Evolutionary conservation across 2,888 invertebrate species (phyloP), one percentile per base, ranked within the genome.

Genomic region (Nomada flava): DNA sequence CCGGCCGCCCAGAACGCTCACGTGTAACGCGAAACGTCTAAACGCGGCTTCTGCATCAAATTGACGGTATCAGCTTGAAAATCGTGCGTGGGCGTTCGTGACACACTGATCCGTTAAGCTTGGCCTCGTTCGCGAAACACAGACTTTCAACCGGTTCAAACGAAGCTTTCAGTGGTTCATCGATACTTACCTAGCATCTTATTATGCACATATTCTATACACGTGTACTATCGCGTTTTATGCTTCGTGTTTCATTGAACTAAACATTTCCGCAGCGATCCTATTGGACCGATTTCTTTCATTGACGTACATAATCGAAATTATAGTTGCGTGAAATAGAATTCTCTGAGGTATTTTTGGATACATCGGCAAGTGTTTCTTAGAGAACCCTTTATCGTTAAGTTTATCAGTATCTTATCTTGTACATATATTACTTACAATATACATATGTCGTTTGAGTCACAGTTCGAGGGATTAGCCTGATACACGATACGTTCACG

Each of bases 51-150:
- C 53, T 47, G 57, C 29, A 42, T 36, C 47, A 60, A 47, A 78
- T 72, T 63, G 44, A 36, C 36, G 59, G 44, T 77, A 81, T 78
- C 77, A 59, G 63, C 44, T 74, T 64, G 73, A 82, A 79, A 76
- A 76, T 76, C 67, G 59, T 71, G 70, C 79, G 82, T 76, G 67
- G 65, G 85, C 62, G 75, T 52, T 59, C 77, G 76, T 73, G 81
- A 72, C 81, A 81, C 80, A 82, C 82, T 80, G 80, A 83, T 82
- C 80, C 76, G 76, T 36, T 64, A 63, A 60, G 80, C 71, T 67
- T 80, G 80, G 68, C 82, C 82, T 80, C 76, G 80, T 82, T 82
- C 64, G 47, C 53, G 42, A 57, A 63, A 47, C 78, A 26, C 78
- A 42, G 80, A 73, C 80, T 72, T 72, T 72, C 82, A 76, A 76